Evolutionary conservation across 2,888 invertebrate genomes (phyloP).

Genomic region (Allacma fusca): DNA sequence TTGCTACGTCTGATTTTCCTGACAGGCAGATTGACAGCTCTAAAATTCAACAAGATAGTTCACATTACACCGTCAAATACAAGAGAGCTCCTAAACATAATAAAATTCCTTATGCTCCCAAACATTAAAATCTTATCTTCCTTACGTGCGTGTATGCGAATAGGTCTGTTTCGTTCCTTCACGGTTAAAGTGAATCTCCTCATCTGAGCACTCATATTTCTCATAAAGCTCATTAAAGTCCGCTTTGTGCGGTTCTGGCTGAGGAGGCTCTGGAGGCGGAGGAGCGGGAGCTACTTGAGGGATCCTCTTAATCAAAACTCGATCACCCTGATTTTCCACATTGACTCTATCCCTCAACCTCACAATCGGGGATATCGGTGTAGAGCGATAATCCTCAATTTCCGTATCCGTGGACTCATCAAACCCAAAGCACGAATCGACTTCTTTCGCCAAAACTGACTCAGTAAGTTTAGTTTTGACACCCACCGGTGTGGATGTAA

Average conservation of each 20-base stretch:
- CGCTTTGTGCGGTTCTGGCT: conserved; percentile 22
- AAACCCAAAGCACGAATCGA: conserved; percentile 53
- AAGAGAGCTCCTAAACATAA: too few species aligned
- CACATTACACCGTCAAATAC: too few species aligned
- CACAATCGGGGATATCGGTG: conserved; percentile 51
- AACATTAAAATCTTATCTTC: too few species aligned
- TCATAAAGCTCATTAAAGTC: conserved; percentile 41
- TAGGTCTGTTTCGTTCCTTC: conserved; percentile 32
- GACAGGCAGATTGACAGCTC: conserved; percentile 1
- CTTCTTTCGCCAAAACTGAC: conserved; percentile 42
- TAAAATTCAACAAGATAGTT: too few species aligned
- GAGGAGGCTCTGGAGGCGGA: neutral
- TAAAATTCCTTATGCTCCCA: too few species aligned
- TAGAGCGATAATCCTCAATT: conserved; percentile 38
- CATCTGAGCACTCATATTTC: conserved; percentile 43
- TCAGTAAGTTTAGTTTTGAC: conserved; percentile 17
- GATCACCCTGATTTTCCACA: conserved; percentile 1
- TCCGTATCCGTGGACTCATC: conserved; percentile 41
- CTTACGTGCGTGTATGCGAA: conserved; percentile 6
- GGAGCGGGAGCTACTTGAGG: conserved; percentile 21
- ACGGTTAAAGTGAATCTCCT: conserved; percentile 46
- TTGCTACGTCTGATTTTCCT: neutral
- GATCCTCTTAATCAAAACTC: conserved; percentile 22
- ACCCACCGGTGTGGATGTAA: conserved; percentile 55
- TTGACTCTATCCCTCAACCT: neutral